Base-by-base conservation (phyloP, 2,113 vertebrate genomes). In the Orcinus orca region DNA sequence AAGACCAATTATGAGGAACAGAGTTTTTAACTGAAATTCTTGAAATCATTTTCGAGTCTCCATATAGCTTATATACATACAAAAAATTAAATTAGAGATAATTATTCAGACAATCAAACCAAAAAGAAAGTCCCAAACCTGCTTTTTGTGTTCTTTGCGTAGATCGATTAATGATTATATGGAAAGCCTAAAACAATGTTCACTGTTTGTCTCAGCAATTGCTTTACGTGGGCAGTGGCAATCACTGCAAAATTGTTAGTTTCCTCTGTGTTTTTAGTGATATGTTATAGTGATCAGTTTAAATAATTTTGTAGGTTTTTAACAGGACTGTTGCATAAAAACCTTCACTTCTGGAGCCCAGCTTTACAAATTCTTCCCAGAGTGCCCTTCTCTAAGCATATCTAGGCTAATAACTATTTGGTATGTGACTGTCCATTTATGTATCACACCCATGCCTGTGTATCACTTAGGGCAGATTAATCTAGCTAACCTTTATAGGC, bases 291-390 rank as follows among this genome's bases (percentile, higher is more conserved):
- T 41, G 76, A 90, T 94, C 67, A 58, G 88, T 93, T 93, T 36
- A 88, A 86, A 73, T 58, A 41, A 38, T 68, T 92, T 93, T 47
- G 8, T 90, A 86, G 91, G 89, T 68, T 97, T 71, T 88, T 74
- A 94, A 88, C 58, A 93, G 44, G 41, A 86, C 41, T 36, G 36
- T 44, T 79, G 47, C 73, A 91, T 91, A 74, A 92, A 88, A 88
- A 25, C 12, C 12, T 81, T 93, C 85, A 44, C 38, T 84, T 91
- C 80, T 90, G 44, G 62, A 80, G 11, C 44, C 65, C 50, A n/a
- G 74, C 83, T 97, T 97, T 96, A 88, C 88, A 91, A 97, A 92
- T 90, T 95, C 81, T 95, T 89, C 33, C 60, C 60, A 93, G 58
- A 68, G 38, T 31, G 31, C 80, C 31, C 74, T 96, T 96, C 74